Evolutionary conservation across 1,140 invertebrate species (phyloP), one percentile per base, ranked within the genome.

Genomic region (Varroa destructor): DNA sequence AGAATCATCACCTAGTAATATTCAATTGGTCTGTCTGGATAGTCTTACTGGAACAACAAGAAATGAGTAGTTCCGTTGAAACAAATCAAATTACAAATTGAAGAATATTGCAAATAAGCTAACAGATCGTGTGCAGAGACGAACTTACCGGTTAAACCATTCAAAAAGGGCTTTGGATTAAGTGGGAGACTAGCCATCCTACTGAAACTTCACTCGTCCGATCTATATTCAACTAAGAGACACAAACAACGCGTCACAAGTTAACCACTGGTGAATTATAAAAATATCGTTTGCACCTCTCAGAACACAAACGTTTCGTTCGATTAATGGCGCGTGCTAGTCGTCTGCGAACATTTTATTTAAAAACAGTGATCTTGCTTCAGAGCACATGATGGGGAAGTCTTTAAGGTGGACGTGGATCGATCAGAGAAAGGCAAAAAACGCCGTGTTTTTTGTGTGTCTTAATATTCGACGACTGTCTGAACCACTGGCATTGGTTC

Each of bases 131-230:
- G 14, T 4, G 57, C 57, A 42, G 46, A 67, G 46, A 8, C 46
- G 40, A 14, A 37, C 61, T 40, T 40, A 42, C 97, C 97, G 1
- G 93, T 97, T 14, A 99, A 84, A 78, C 89, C 89, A 83, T 99
- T 99, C 42, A 99, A 82, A 81, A 98, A 99, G 73, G 97, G 97
- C 85, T 99, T 99, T 2, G 97, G 97, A 81, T 99, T 99, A 77
- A 99, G 89, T 77, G 95, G 95, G 87, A 97, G 91, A 81, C 89
- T 76, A 79, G 61, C 61, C 61, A 67, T 67, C 1, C 2, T 67
- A 4, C 40, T 5, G 46, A 67, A 12, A 3, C 14, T 67, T 67
- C 46, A 37, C 40, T 67, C 36, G 46, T 67, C 40, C 46, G 40
- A n/a, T 37, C 2, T 8, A 67, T 40, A 3, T 67, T 42, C 61